Base-by-base conservation (phyloP, 2,888 invertebrate genomes). In the Pycnomerus fuliginosus region DNA sequence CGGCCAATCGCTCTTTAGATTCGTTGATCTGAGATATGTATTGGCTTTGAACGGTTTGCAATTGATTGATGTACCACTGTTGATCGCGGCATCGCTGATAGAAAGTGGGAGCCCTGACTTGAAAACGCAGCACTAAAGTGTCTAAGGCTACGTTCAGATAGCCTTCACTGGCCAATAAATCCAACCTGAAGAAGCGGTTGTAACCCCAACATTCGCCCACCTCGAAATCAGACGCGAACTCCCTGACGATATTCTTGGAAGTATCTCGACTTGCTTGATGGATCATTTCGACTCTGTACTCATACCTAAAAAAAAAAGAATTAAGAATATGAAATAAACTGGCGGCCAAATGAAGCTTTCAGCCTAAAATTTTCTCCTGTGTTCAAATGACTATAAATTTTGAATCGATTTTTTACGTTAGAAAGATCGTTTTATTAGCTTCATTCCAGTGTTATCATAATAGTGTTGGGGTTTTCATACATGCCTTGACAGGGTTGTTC, bases 191-290 rank as follows among this genome's bases (percentile, higher is more conserved):
- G 75, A 95, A 95, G 35, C 94, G 77, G 69, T 95, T 95, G 74
- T 94, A 95, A 1, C 94, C 94, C 94, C 94, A 95, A 67, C 94
- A 95, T 76, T 95, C 94, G 25, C 93, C 94, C 30, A 94, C 90
- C 73, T 94, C 94, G 74, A 95, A 95, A 74, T 94, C 94, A 0
- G 93, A 93, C 0, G 94, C 93, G 73, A 94, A 95, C 76, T 94
- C 94, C 22, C 94, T 79, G 14, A 93, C 90, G 53, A 95, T 92
- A 67, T 94, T 94, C 76, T 89, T 89, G 33, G 83, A 82, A 0
- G 83, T 80, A 63, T 92, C 91, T 25, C 85, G 78, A 0, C 88
- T 86, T 17, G 86, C 86, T 68, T 93, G 93, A 69, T 95, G 92
- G 36, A 95, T 84, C 94, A 95, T 92, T 75, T 94, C 94, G 22